Evolutionary conservation across 1,140 invertebrate genomes (phyloP), one percentile per base, ranked within the genome.

Genomic region (Holotrichia oblita): DNA sequence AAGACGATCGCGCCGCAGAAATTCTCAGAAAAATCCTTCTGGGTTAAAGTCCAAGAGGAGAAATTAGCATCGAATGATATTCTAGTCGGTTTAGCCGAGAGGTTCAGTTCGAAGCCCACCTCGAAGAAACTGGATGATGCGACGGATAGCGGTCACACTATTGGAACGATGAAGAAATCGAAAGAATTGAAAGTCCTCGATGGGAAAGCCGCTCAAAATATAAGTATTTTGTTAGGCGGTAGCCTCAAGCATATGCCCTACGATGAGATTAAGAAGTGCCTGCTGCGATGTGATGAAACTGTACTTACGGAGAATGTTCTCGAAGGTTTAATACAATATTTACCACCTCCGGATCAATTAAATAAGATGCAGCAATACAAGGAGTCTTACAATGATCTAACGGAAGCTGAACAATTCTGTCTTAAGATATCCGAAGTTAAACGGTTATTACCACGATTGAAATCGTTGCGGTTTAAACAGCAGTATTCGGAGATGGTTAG

Each of bases 361-460:
- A 94, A 94, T 69, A 93, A 94, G 82, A 85, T 99, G 6, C 91
- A 95, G 64, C 93, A 94, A 78, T 91, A 94, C 77, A 94, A 95
- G 84, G 91, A 94, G 55, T 92, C 93, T 55, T 92, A 93, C 80
- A 91, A 96, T 42, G 93, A 97, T 24, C 86, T 99, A 44, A 94
- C 96, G 0, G 96, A 97, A 82, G 95, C 97, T 3, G 98, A 99
- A 87, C 96, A 98, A 85, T 99, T 99, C 89, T 94, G 94, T 72
- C 92, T 97, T 3, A 96, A 94, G n/a, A 95, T 98, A 86, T 91
- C 93, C 79, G 91, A 92, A 85, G 94, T 99, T 20, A 99, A 99
- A 88, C 91, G 97, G 20, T 88, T 99, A 40, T 88, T 93, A 22
- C 96, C 97, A 10, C 89, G 98, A 73, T 88, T 99, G 72, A 93